Conservation (phyloP, 2,113 vertebrate genomes). For the Butastur rufipennis region DNA sequence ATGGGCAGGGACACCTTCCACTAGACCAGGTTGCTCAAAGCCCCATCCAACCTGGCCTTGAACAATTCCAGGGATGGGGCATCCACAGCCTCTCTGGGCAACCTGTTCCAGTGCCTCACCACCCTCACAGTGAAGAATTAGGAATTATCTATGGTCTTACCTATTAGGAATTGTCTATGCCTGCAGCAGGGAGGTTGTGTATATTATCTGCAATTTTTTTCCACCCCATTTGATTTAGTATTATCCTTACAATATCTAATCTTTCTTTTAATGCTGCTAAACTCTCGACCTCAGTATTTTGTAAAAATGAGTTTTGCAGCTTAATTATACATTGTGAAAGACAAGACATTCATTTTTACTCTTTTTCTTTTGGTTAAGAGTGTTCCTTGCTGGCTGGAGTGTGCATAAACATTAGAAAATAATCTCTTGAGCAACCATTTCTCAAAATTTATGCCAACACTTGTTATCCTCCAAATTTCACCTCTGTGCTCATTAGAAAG, state of each 20-base stretch:
- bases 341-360: neutral
- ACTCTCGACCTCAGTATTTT: slow-evolving; percentile 11
- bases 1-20: no score
- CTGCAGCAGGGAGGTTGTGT: neutral
- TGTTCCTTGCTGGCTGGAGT: neutral
- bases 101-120: no score
- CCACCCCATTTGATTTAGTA: neutral
- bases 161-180: neutral
- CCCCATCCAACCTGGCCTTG: no score
- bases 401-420: neutral
- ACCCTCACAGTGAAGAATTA: no score
- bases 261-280: neutral
- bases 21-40: no score
- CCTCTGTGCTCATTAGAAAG: neutral
- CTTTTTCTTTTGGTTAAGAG: neutral
- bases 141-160: no score
- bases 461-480: neutral
- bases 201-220: neutral
- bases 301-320: neutral
- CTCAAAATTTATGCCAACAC: neutral
- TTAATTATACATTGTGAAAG: slow-evolving; percentile 11
- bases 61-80: no score
- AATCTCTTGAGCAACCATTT: neutral
- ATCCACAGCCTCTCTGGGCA: no score
- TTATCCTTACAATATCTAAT: neutral